Evolutionary conservation across 1,140 invertebrate genomes (phyloP).

Genomic region (Drosophila watanabei): DNA sequence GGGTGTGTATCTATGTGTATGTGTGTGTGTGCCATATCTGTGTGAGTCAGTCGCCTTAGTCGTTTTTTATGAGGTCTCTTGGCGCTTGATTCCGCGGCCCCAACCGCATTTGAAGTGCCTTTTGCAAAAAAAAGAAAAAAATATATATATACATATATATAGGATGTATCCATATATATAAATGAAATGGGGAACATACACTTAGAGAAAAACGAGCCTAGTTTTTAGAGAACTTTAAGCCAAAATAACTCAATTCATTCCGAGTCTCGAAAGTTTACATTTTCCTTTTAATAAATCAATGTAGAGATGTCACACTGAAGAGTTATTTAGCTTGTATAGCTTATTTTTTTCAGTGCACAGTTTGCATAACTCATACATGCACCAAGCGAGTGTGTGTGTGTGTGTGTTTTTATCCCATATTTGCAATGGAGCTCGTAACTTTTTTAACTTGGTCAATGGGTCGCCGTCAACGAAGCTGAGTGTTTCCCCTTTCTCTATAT

Average conservation of each 20-base stretch:
- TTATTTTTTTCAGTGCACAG: conserved; percentile 10
- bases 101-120: conserved; percentile 81
- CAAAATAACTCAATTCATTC: background rate
- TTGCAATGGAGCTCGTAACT: conserved; percentile 45
- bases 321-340: background rate
- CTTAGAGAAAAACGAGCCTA: background rate
- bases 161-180: conserved; percentile 32
- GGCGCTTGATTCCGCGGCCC: conserved; percentile 79
- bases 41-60: conserved; percentile 56
- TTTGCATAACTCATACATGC: conserved; percentile 59
- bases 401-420: conserved; percentile 18
- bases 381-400: conserved; percentile 1
- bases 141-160: conserved; percentile 10
- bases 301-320: fast-evolving
- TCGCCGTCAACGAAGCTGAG: conserved; percentile 61
- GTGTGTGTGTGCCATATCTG: conserved; percentile 37
- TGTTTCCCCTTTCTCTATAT: conserved; percentile 42
- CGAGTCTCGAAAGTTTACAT: fast-evolving
- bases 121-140: conserved; percentile 47
- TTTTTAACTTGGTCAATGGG: conserved; percentile 81
- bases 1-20: conserved; percentile 34
- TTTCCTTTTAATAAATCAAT: background rate
- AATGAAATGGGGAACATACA: conserved; percentile 1
- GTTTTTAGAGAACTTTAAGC: fast-evolving
- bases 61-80: conserved; percentile 81